Conservation (phyloP, 1,140 invertebrate species). For the Megathymus violae region DNA sequence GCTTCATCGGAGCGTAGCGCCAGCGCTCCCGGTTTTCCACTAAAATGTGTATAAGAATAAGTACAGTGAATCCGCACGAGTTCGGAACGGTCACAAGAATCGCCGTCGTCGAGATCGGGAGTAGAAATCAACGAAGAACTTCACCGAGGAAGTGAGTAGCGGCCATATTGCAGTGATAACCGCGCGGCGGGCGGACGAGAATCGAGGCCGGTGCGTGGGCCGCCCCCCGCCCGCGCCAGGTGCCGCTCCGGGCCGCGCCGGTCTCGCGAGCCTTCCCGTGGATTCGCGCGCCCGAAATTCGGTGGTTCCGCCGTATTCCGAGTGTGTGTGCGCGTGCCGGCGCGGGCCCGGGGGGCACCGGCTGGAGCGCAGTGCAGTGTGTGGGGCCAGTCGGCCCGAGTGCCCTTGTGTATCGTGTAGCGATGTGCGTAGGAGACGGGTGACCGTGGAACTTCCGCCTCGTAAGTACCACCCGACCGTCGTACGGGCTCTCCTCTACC, state of each 20-base stretch:
- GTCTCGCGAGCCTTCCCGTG: slow-evolving; percentile 79
- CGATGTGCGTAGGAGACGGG: slow-evolving; percentile 75
- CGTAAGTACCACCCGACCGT: slow-evolving; percentile 72
- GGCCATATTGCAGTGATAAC: too few species aligned
- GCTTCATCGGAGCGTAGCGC: slow-evolving; percentile 84
- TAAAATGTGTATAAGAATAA: slow-evolving; percentile 84
- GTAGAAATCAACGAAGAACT: slow-evolving; percentile 83
- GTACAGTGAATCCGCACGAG: slow-evolving; percentile 84
- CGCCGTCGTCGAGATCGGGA: slow-evolving; percentile 80
- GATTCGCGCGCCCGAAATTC: slow-evolving; percentile 80
- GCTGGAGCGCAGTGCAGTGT: slow-evolving; percentile 67
- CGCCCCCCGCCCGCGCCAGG: too few species aligned
- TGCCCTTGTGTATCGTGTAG: slow-evolving; percentile 68
- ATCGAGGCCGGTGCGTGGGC: too few species aligned
- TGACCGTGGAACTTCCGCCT: slow-evolving; percentile 73
- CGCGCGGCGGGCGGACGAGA: too few species aligned
- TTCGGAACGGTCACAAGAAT: slow-evolving; percentile 80
- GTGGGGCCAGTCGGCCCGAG: slow-evolving; percentile 69
- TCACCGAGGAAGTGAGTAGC: too few species aligned
- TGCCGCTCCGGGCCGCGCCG: too few species aligned
- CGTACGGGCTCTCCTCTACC: slow-evolving; percentile 50
- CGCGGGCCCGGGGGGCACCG: slow-evolving; percentile 59
- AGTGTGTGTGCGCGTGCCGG: slow-evolving; percentile 71
- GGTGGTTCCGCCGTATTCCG: slow-evolving; percentile 74
- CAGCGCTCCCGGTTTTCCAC: slow-evolving; percentile 81